phyloP scores from a whole-genome alignment of 2,113 vertebrate genomes.

The Aythya baeri region DNA sequence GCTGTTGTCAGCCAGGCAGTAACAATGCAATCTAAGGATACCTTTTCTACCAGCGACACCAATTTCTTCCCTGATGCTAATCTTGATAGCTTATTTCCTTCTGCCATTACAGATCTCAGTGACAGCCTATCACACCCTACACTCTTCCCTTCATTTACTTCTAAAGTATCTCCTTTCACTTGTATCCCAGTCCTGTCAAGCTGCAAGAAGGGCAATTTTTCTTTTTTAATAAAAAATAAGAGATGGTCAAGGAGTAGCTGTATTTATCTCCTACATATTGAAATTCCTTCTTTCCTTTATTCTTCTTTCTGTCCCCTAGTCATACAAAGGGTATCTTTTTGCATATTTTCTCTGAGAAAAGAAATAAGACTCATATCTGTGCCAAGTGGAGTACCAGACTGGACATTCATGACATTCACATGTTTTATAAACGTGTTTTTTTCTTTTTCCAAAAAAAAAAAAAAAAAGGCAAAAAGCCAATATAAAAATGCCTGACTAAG shows the following conservation, averaged over 20 bases:
- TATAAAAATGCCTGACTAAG: background rate
- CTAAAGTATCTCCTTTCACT: background rate
- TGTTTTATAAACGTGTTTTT: background rate
- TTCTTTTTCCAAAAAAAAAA: too few species aligned
- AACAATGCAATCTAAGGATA: background rate
- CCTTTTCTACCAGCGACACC: background rate
- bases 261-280: background rate
- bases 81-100: constrained; percentile 2
- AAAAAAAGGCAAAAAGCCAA: background rate
- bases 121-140: background rate
- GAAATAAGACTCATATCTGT: background rate
- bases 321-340: background rate
- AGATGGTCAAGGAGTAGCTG: background rate
- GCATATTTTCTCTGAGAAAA: background rate
- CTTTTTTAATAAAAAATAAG: background rate
- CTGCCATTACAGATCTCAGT: background rate
- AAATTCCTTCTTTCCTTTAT: background rate
- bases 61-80: constrained; percentile 2
- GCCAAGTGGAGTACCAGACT: rapidly evolving
- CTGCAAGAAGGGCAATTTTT: background rate
- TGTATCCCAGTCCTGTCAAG: background rate
- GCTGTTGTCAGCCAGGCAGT: background rate
- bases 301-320: background rate
- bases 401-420: background rate
- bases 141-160: background rate